Evolutionary conservation across 2,888 invertebrate genomes (phyloP).

Genomic region (Heliothis peltigera): DNA sequence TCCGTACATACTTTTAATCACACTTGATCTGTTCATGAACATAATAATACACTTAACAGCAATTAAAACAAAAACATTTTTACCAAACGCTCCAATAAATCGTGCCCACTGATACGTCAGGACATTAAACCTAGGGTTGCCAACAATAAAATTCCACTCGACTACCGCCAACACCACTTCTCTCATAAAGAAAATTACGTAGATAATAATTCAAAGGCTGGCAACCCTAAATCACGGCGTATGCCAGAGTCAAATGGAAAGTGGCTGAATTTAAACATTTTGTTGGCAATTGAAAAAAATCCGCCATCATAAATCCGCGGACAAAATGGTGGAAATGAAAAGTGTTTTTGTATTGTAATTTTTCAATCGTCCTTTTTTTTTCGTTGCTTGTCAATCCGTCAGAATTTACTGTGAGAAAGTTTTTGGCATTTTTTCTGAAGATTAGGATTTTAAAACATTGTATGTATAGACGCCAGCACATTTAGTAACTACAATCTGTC

Average conservation of each 20-base stretch:
- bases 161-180: constrained; percentile 54
- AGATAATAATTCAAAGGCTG: constrained; percentile 72
- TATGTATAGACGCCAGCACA: too few species aligned
- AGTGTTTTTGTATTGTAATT: constrained; percentile 45
- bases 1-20: neutral
- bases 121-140: constrained; percentile 39
- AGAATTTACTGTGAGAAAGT: constrained; percentile 17
- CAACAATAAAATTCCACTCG: constrained; percentile 68
- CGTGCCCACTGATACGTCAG: constrained; percentile 32
- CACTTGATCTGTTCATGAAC: neutral
- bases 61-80: constrained; percentile 13
- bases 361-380: constrained; percentile 17
- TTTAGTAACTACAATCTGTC: too few species aligned
- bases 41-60: neutral
- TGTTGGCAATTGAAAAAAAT: constrained; percentile 75
- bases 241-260: constrained; percentile 77
- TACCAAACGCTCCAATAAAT: constrained; percentile 20
- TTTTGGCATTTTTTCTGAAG: neutral
- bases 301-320: constrained; percentile 45
- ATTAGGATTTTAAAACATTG: too few species aligned
- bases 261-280: constrained; percentile 73
- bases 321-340: constrained; percentile 44
- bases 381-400: constrained; percentile 6
- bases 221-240: constrained; percentile 78
- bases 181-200: constrained; percentile 68